Evolutionary conservation across 2,888 invertebrate genomes (phyloP).

Genomic region (Megalurothrips usitatus): DNA sequence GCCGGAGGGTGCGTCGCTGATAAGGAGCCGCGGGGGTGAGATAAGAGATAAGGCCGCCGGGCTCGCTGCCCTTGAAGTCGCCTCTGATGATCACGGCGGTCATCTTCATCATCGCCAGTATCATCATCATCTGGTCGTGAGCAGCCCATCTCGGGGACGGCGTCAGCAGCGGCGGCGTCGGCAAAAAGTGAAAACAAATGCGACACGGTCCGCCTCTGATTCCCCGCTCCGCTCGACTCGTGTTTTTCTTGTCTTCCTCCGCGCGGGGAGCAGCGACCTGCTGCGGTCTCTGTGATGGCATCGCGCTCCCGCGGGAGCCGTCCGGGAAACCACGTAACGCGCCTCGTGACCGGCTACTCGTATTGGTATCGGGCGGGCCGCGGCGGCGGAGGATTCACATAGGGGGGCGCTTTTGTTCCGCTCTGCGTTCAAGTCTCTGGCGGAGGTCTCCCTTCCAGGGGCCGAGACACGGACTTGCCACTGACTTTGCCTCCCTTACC

Average conservation of each 20-base stretch:
- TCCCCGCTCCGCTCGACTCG: no score
- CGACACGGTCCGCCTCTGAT: neutral
- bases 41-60: no score
- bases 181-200: conserved; percentile 6
- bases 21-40: no score
- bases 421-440: neutral
- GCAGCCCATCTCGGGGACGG: neutral
- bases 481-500: no score
- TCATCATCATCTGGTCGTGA: neutral
- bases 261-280: neutral
- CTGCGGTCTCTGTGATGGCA: no score
- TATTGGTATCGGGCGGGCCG: no score
- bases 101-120: no score
- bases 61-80: no score
- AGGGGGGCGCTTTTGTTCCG: neutral
- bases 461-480: no score
- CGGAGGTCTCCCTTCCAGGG: neutral
- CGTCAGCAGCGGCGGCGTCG: neutral
- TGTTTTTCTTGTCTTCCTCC: neutral
- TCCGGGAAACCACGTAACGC: neutral
- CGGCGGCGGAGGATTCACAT: neutral
- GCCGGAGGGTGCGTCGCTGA: no score
- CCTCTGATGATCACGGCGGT: neutral
- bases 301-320: neutral
- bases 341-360: neutral